These are phyloP conservation scores for Goniozus legneri DNA, from an alignment of 1,140 invertebrate genomes.

Conservation along the genomic window DNA sequence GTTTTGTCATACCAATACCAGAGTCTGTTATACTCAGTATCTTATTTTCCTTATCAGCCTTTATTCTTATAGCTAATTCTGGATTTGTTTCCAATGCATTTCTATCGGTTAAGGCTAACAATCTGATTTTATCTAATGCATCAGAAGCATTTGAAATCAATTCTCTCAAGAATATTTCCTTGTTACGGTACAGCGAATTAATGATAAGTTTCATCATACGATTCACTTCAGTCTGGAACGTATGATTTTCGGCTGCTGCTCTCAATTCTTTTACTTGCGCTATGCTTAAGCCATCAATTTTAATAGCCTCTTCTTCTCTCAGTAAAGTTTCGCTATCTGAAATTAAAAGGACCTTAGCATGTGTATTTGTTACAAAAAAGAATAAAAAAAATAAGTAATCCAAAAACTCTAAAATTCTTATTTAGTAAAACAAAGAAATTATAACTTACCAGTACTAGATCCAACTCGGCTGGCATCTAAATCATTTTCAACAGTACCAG, in stretches of 20 bases:
- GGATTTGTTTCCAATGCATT: conserved; percentile 71
- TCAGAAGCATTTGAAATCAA: conserved; percentile 97
- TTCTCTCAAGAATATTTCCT: conserved; percentile 98
- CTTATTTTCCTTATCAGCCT: conserved; percentile 94
- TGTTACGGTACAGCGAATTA: conserved; percentile 96
- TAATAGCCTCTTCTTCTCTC: conserved; percentile 95
- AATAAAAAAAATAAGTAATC: conserved; percentile 2
- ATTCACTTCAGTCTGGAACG: conserved; percentile 96
- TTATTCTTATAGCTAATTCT: conserved; percentile 90
- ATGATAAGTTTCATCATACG: conserved; percentile 99
- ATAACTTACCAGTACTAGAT: conserved; percentile 78
- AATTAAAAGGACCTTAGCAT: conserved; percentile 30
- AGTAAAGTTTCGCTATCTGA: conserved; percentile 74
- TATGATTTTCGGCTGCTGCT: conserved; percentile 89
- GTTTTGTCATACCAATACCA: conserved; percentile 97
- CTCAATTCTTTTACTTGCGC: conserved; percentile 89
- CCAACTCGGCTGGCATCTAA: conserved; percentile 76
- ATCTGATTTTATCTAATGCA: conserved; percentile 91
- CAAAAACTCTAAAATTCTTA: not conserved
- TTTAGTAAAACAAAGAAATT: too few species aligned
- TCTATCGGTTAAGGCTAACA: conserved; percentile 87
- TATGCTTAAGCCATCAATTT: conserved; percentile 91
- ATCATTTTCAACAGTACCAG: conserved; percentile 66
- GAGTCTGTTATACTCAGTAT: conserved; percentile 94
- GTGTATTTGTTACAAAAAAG: conserved; percentile 5